Evolutionary conservation across 2,797 vertebrate species (phyloP), one percentile per base, ranked within the genome.

Genomic region (Gymnothorax reevesii): DNA sequence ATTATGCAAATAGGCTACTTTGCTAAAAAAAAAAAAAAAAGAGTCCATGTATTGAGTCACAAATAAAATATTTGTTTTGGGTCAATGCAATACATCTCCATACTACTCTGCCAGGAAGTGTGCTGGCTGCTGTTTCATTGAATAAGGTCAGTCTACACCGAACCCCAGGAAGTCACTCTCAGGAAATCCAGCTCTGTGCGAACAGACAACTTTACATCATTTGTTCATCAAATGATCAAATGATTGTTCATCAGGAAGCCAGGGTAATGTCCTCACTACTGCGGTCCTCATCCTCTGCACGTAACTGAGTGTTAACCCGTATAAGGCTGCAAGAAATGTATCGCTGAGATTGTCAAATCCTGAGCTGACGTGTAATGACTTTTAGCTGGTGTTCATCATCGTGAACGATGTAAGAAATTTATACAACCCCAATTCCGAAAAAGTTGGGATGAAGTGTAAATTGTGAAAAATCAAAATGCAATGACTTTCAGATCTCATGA

Each of bases 131-230:
- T 20, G 77, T 42, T 80, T 42, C n/a, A 55, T 22, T 55, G 60
- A 22, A 27, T 66, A 33, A 55, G 49, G 25, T 22, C 33, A 25
- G 52, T n/a, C 15, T 49, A 82, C 79, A 54, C 55, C 10, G 54
- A 66, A 55, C 66, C 55, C 69, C 73, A 33, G 85, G 85, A 91
- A 89, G 57, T 9, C 7, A n/a, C 10, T 85, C 57, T 90, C 83
- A 89, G 88, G 87, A 90, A 83, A 84, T 87, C 75, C 57, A 60
- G 6, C 55, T 33, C 22, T 7, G n/a, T 22, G 52, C 49, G 15
- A 80, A 80, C n/a, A 55, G 77, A 8, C 15, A 57, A 12, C 22
- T 54, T 71, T 83, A 49, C 33, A 20, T 79, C 83, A 55, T 52
- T 17, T 84, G 2, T 9, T 42, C 60, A 2, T 85, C 57, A n/a